Base-by-base conservation (phyloP, 2,888 invertebrate genomes). In the Pristionchus fissidentatus region DNA sequence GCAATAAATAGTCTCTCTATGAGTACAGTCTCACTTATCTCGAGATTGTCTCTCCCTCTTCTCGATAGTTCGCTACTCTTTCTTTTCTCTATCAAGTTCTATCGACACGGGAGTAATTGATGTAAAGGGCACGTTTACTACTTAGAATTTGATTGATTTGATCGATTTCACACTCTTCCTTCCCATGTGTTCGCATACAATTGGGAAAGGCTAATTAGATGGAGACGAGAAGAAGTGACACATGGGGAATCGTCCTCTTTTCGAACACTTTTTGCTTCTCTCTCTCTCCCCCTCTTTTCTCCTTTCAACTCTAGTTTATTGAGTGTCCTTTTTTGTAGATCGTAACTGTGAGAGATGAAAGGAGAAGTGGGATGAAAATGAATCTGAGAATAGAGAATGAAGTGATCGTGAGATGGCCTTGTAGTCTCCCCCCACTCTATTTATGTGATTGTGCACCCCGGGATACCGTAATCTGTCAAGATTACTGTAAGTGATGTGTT, bases 71-170 rank as follows among this genome's bases (percentile, higher is more conserved):
- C n/a, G n/a, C 38, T 41, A 38, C 66, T 66, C 66, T 38, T 66
- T 26, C 13, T 49, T 32, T 32, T 32, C 41, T 52, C 75, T 52
- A 32, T 52, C 49, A 46, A 49, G 49, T 75, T 75, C 75, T 49
- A 29, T 32, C 41, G n/a, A n/a, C n/a, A n/a, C n/a, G 5, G 22
- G 19, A 13, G 29, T 73, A 4, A 29, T 22, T 10, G 43, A 26
- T 73, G 70, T 70, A 41, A 41, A 41, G 70, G 70, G 70, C 70
- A 70, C 70, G 70, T 70, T 70, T 66, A 66, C 62, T 66, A 19
- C 29, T 22, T 22, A 66, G 22, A 35, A 62, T 5, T 22, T 38
- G 70, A 70, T 70, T 70, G n/a, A 70, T 70, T 70, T 70, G 70
- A 70, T 70, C 43, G 70, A 70, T 70, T 70, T 70, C 70, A 41